These are phyloP conservation scores for Nixonia krombeini DNA, from an alignment of 1,140 invertebrate genomes.

Conservation along the genomic window DNA sequence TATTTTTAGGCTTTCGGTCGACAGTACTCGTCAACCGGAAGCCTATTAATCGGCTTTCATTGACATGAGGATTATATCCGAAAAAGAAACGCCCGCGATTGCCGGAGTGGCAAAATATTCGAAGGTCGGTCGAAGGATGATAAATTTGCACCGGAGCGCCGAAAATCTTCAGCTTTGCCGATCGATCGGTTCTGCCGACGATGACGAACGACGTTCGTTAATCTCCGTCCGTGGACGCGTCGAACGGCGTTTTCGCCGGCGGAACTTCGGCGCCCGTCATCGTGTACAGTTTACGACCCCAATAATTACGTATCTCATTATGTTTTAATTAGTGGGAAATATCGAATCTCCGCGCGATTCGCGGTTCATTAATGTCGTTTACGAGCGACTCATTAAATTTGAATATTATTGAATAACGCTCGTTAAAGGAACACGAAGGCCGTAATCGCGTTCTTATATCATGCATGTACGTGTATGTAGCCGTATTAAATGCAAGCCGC, in stretches of 20 bases:
- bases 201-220: conserved; percentile 54
- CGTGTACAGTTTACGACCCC: conserved; percentile 57
- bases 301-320: conserved; percentile 69
- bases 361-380: conserved; percentile 65
- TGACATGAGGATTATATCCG: no score
- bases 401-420: conserved; percentile 66
- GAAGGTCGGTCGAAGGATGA: conserved; percentile 19
- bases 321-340: conserved; percentile 66
- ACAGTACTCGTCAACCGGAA: no score
- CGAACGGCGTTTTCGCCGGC: conserved; percentile 13
- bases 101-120: no score
- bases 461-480: conserved; percentile 18
- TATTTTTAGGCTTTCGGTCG: no score
- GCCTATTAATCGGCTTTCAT: no score
- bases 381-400: conserved; percentile 66
- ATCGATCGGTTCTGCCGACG: conserved; percentile 36
- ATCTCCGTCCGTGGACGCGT: conserved; percentile 29
- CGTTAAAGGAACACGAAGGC: conserved; percentile 52
- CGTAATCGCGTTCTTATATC: conserved; percentile 50
- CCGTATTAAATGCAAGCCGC: conserved; percentile 7
- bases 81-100: no score
- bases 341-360: conserved; percentile 50
- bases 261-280: conserved; percentile 42
- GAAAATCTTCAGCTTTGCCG: conserved; percentile 29
- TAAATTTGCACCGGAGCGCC: conserved; percentile 21